These are phyloP conservation scores for Axis porcinus DNA, from an alignment of 2,113 vertebrate genomes.

Conservation along the genomic window DNA sequence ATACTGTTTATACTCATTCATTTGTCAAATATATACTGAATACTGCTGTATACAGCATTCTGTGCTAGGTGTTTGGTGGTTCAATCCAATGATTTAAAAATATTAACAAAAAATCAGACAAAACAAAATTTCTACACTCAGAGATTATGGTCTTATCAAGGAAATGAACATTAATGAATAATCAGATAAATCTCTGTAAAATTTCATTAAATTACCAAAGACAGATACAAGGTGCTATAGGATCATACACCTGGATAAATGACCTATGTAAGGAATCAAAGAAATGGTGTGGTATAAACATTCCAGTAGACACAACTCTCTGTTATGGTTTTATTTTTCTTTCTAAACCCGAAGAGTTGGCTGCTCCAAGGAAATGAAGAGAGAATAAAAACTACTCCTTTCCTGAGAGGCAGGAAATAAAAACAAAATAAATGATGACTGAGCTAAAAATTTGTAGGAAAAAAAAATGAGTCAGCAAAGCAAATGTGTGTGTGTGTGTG, in stretches of 20 bases:
- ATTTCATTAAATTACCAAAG: background rate
- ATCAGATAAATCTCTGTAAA: background rate
- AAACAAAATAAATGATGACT: background rate
- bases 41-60: background rate
- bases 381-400: background rate
- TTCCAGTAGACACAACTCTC: background rate
- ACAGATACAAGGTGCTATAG: background rate
- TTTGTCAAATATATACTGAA: background rate
- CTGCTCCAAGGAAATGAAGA: background rate
- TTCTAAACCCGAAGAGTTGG: background rate
- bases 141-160: background rate
- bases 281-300: background rate
- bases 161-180: background rate
- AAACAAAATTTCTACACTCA: background rate
- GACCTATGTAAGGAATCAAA: background rate
- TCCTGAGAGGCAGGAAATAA: background rate
- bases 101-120: background rate
- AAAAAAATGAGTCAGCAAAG: background rate
- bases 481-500: background rate
- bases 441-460: background rate
- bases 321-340: constrained; percentile 17
- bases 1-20: background rate
- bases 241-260: background rate
- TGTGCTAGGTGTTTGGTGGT: background rate
- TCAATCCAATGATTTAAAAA: background rate